Evolutionary conservation across 2,113 vertebrate genomes (phyloP).

Genomic region (Lagenorhynchus albirostris): DNA sequence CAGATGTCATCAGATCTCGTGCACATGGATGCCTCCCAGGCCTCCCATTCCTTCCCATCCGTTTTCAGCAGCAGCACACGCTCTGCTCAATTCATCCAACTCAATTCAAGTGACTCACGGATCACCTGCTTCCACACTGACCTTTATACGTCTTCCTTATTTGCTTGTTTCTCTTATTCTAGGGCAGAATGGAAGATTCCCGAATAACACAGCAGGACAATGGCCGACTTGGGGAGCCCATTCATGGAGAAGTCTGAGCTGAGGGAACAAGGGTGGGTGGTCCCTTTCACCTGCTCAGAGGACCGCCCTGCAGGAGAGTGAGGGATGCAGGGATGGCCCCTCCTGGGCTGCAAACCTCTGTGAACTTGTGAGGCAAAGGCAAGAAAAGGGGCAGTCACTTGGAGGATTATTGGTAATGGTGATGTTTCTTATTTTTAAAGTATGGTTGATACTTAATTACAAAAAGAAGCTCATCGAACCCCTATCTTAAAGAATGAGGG

Average conservation of each 20-base stretch:
- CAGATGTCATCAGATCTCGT: neutral
- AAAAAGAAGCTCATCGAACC: neutral
- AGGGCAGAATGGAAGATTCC: neutral
- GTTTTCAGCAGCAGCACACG: neutral
- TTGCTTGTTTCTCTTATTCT: neutral
- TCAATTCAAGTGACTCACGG: too few species aligned
- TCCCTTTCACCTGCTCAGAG: neutral
- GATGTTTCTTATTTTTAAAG: neutral
- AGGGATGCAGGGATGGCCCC: too few species aligned
- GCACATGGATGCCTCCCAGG: neutral
- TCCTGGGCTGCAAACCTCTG: neutral
- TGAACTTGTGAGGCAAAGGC: neutral
- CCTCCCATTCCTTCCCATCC: neutral
- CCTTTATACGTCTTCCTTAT: neutral
- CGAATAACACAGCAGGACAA: neutral
- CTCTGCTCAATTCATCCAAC: neutral
- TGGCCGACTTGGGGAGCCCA: neutral
- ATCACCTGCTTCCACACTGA: neutral
- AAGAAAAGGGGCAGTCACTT: neutral
- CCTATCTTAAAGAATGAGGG: neutral
- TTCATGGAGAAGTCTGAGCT: neutral
- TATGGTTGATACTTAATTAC: neutral
- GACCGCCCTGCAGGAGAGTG: neutral
- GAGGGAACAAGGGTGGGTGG: too few species aligned
- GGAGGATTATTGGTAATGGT: neutral